phyloP scores from a whole-genome alignment of 2,797 vertebrate species.

The Tadarida brasiliensis region DNA sequence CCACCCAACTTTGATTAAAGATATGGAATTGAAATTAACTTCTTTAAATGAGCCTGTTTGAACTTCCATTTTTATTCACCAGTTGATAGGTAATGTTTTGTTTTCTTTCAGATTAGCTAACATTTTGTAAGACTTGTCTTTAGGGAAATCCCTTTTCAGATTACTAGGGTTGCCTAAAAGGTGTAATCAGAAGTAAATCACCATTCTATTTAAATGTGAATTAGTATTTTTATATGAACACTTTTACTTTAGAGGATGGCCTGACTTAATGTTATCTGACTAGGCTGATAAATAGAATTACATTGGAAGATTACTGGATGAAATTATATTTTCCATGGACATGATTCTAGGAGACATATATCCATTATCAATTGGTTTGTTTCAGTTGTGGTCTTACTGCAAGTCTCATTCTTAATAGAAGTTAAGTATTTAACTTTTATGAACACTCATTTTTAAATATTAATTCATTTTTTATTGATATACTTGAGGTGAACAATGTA shows the following conservation, averaged over 20 bases:
- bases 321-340: conserved; percentile 38
- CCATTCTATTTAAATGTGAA: conserved; percentile 43
- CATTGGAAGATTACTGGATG: not conserved
- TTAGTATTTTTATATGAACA: conserved; percentile 24
- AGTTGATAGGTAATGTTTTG: not conserved
- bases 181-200: not conserved
- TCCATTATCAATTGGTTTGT: conserved; percentile 39
- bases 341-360: conserved; percentile 22
- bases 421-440: conserved; percentile 35
- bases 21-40: conserved; percentile 8
- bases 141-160: not conserved
- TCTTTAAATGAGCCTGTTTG: conserved; percentile 47
- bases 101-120: conserved; percentile 32
- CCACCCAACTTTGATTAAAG: conserved; percentile 22
- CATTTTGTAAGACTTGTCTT: conserved; percentile 24
- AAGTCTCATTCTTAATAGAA: conserved; percentile 30
- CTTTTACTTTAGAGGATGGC: conserved; percentile 2
- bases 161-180: not conserved
- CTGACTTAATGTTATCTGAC: conserved; percentile 28
- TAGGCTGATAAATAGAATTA: conserved; percentile 23
- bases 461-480: conserved; percentile 36
- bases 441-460: not conserved
- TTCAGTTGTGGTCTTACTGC: conserved; percentile 21
- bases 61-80: conserved; percentile 40
- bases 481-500: conserved; percentile 38